These are phyloP conservation scores for Astropecten irregularis DNA, from an alignment of 53 echinoderm and acorn worm species.

Conservation along the genomic window DNA sequence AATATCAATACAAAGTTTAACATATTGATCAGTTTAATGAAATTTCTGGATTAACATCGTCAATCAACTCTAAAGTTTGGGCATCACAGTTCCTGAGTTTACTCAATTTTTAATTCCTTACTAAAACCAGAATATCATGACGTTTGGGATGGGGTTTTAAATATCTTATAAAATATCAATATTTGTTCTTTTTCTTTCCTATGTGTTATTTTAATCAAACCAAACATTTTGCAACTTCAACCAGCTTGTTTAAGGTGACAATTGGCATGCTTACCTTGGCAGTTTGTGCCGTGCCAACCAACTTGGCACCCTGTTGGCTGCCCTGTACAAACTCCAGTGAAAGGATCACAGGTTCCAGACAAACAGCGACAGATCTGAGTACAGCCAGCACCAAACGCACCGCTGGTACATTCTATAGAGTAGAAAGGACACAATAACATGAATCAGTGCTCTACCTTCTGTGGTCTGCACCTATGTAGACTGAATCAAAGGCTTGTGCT, in stretches of 20 bases:
- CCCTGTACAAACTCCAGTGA: constrained; percentile 59
- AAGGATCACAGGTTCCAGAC: constrained; percentile 36
- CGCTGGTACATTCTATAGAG: constrained; percentile 40
- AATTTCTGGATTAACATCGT: too few relatives aligned
- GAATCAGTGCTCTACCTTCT: background rate
- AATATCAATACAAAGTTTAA: background rate
- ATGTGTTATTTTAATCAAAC: background rate
- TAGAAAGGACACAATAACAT: background rate
- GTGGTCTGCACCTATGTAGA: background rate
- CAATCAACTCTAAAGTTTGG: too few relatives aligned
- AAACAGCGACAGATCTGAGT: constrained; percentile 60
- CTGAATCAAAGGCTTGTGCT: background rate
- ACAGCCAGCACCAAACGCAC: constrained; percentile 70
- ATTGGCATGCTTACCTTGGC: constrained; percentile 62
- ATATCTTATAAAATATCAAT: background rate
- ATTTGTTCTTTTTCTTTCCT: background rate
- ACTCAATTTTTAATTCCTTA: too few relatives aligned
- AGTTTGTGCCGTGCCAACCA: constrained; percentile 58
- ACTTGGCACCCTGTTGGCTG: background rate
- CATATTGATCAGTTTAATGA: too few relatives aligned
- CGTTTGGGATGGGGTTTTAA: background rate
- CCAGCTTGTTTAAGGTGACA: background rate
- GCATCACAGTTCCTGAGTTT: too few relatives aligned
- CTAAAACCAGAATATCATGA: too few relatives aligned
- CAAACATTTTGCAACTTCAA: background rate